Evolutionary conservation across 2,888 invertebrate species (phyloP).

Genomic region (Pyrochroa serraticornis): DNA sequence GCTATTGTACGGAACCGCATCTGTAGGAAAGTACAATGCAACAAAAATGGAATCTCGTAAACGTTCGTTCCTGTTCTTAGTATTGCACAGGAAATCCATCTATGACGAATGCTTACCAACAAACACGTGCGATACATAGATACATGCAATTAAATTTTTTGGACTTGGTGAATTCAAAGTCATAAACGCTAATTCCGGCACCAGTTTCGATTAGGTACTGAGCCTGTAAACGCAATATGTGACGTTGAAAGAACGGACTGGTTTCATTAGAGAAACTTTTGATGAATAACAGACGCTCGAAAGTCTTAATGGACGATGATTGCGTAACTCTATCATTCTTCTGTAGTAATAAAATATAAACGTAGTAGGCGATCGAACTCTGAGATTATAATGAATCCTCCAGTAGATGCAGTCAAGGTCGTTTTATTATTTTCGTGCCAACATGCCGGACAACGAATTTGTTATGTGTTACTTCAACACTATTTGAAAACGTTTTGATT

Average conservation of each 20-base stretch:
- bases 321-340: slow-evolving; percentile 6
- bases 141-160: slow-evolving; percentile 23
- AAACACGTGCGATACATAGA: slow-evolving; percentile 19
- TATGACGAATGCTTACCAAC: slow-evolving; percentile 4
- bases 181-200: slow-evolving; percentile 13
- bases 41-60: slow-evolving; percentile 26
- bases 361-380: slow-evolving; percentile 28
- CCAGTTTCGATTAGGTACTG: background rate
- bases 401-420: slow-evolving; percentile 28
- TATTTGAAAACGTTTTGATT: background rate
- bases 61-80: too few relatives aligned
- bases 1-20: background rate
- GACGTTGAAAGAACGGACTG: too few relatives aligned
- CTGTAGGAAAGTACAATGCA: slow-evolving; percentile 8
- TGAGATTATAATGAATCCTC: slow-evolving; percentile 11
- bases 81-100: slow-evolving; percentile 29
- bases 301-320: slow-evolving; percentile 14
- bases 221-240: background rate
- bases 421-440: background rate
- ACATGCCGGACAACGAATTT: background rate
- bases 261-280: slow-evolving; percentile 4
- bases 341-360: slow-evolving; percentile 9
- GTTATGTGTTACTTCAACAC: slow-evolving; percentile 12
- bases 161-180: slow-evolving; percentile 5
- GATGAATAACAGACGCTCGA: slow-evolving; percentile 10